Percentiles rank a stretch among this genome's conserved stretches.
These are phyloP conservation scores for Mus spretus DNA, from an alignment of 2,797 vertebrate species.

Conservation along the genomic window DNA sequence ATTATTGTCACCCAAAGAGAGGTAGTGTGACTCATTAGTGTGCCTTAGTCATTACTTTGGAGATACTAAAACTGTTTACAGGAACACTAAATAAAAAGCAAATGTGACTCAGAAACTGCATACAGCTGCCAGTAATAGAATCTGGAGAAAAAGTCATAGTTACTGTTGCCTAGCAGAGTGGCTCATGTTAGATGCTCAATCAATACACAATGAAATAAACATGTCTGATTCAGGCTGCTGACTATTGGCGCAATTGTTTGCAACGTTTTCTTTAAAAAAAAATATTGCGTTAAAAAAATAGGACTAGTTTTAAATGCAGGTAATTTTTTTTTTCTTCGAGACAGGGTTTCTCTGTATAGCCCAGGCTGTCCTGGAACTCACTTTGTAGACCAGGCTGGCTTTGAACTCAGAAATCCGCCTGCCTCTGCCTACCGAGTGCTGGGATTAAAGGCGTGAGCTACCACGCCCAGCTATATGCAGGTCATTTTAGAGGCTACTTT, in stretches of 20 bases:
- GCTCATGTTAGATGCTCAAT: not conserved
- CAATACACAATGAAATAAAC: not conserved
- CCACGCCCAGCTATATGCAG: no score
- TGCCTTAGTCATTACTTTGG: slow-evolving; percentile 1
- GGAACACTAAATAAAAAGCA: slow-evolving; percentile 70
- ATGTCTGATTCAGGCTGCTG: not conserved
- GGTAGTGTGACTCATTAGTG: not conserved
- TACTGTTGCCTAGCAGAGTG: slow-evolving; percentile 23
- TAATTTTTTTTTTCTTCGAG: not conserved
- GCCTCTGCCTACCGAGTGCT: no score
- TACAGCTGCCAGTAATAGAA: slow-evolving; percentile 29
- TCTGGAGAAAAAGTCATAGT: slow-evolving; percentile 35
- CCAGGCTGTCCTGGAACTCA: no score
- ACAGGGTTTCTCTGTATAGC: no score
- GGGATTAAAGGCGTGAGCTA: no score
- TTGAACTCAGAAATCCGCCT: no score
- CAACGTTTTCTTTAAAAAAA: not conserved
- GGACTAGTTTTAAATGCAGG: not conserved
- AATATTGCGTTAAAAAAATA: not conserved
- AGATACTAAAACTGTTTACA: slow-evolving; percentile 36
- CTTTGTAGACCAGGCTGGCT: no score
- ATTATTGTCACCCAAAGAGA: slow-evolving; percentile 39
- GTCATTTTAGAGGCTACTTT: slow-evolving; percentile 4
- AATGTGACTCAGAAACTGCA: slow-evolving; percentile 49
- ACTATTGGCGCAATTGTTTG: not conserved